A percentile compares a stretch with the other conserved stretches of the same genome.
These are phyloP conservation scores for Hippocampus barbouri DNA, from an alignment of 2,113 vertebrate genomes.

Conservation along the genomic window DNA sequence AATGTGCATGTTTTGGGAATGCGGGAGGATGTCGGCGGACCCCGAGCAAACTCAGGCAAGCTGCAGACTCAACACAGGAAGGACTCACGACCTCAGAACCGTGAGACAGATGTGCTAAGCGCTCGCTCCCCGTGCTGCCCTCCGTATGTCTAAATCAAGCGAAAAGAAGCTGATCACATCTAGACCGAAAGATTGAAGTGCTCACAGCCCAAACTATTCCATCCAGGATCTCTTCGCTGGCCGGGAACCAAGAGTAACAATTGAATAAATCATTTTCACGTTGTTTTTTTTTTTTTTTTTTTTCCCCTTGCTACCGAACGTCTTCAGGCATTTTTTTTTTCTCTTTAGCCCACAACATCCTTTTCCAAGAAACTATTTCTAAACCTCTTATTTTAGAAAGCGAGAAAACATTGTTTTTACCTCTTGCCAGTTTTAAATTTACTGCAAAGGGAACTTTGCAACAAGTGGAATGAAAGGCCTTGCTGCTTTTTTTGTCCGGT, in stretches of 20 bases:
- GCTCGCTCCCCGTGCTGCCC: not conserved
- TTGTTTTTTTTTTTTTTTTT: slow-evolving; percentile 44
- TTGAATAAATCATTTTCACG: slow-evolving; percentile 63
- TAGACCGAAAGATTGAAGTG: not conserved
- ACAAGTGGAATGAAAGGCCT: slow-evolving; percentile 24
- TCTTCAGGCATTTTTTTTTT: slow-evolving; percentile 41
- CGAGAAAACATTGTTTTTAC: slow-evolving; percentile 39
- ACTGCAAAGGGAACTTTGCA: slow-evolving; percentile 23
- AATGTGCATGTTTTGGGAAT: too few relatives aligned
- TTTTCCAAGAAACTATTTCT: slow-evolving; percentile 35
- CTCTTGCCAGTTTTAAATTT: slow-evolving; percentile 42
- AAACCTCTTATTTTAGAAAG: slow-evolving; percentile 38
- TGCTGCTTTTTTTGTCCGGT: not conserved
- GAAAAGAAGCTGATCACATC: not conserved
- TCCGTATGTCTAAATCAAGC: not conserved
- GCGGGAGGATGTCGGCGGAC: too few relatives aligned
- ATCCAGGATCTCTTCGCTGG: slow-evolving; percentile 49
- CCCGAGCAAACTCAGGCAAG: too few relatives aligned
- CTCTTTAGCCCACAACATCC: slow-evolving; percentile 11
- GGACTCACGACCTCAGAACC: too few relatives aligned
- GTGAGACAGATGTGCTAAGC: too few relatives aligned
- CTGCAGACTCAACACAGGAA: too few relatives aligned
- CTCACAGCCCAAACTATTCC: slow-evolving; percentile 53
- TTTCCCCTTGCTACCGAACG: slow-evolving; percentile 52
- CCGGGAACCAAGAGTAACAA: slow-evolving; percentile 43